Evolutionary conservation across 1,140 invertebrate genomes (phyloP).

Genomic region (Pogonognathellus flavescens): DNA sequence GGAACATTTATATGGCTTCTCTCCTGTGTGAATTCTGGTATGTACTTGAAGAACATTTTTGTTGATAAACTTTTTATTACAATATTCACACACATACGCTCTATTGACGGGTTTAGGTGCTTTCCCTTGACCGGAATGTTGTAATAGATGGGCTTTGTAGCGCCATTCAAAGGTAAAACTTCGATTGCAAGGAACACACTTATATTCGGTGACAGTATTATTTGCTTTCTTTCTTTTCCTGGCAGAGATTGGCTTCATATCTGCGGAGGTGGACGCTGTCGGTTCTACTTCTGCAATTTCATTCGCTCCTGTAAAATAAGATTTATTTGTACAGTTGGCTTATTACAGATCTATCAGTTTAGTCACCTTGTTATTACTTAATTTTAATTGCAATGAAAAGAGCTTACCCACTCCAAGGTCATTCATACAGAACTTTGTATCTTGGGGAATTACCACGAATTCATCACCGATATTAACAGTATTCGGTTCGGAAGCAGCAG

Average conservation of each 20-base stretch:
- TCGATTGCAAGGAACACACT: constrained; percentile 30
- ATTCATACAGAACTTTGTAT: constrained; percentile 35
- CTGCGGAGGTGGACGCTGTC: background rate
- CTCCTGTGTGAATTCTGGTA: constrained; percentile 19
- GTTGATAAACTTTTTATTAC: constrained; percentile 44
- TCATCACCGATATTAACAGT: constrained; percentile 15
- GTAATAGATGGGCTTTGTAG: constrained; percentile 5
- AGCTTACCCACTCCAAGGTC: constrained; percentile 24
- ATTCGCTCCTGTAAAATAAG: constrained; percentile 5
- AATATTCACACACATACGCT: constrained; percentile 25
- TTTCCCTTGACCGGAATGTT: constrained; percentile 16
- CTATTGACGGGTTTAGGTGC: constrained; percentile 12
- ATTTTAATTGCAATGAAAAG: too few relatives aligned
- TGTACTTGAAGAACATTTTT: constrained; percentile 29
- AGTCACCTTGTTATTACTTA: too few relatives aligned
- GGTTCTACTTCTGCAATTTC: constrained; percentile 29
- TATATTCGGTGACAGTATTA: background rate
- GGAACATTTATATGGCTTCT: constrained; percentile 26
- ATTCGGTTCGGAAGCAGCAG: constrained; percentile 1
- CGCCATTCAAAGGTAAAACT: constrained; percentile 42
- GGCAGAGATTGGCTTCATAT: background rate
- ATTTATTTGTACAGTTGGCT: too few relatives aligned
- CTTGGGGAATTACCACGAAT: constrained; percentile 42
- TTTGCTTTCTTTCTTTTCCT: background rate
- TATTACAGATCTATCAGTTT: too few relatives aligned